Evolutionary conservation across 2,888 invertebrate genomes (phyloP).

Genomic region (Drosophila meridiana): DNA sequence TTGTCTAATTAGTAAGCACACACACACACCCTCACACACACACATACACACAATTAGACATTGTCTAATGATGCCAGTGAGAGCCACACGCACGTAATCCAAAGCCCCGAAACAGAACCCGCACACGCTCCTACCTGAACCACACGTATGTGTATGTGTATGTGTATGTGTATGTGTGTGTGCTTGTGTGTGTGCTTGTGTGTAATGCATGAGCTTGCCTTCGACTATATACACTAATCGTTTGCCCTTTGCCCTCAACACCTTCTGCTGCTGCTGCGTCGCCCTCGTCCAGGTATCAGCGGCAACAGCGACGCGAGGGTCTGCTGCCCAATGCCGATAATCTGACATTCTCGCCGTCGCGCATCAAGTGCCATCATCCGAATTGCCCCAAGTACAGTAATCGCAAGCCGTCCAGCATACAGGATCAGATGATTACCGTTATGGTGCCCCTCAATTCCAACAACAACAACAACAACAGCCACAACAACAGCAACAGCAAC

Average conservation of each 20-base stretch:
- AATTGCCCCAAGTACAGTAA: conserved; percentile 84
- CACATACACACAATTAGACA: conserved; percentile 11
- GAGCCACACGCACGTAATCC: conserved; percentile 21
- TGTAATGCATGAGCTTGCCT: conserved; percentile 32
- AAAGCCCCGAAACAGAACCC: conserved; percentile 1
- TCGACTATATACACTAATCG: conserved; percentile 55
- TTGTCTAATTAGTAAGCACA: conserved; percentile 73
- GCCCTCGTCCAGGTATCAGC: conserved; percentile 80
- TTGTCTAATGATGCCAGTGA: conserved; percentile 32
- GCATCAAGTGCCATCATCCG: conserved; percentile 85
- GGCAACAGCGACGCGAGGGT: conserved; percentile 85
- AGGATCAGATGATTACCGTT: conserved; percentile 85
- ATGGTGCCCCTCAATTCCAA: conserved; percentile 85
- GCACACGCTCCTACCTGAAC: conserved; percentile 8
- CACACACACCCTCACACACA: conserved; percentile 33
- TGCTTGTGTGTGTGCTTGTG: conserved; percentile 17
- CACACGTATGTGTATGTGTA: conserved; percentile 8
- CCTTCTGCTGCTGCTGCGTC: conserved; percentile 6
- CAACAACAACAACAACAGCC: conserved; percentile 77
- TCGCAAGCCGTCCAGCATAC: conserved; percentile 84
- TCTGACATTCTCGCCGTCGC: conserved; percentile 85
- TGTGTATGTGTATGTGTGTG: background rate
- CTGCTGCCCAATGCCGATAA: conserved; percentile 84
- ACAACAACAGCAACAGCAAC: conserved; percentile 55
- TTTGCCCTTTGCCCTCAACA: conserved; percentile 18